Percentiles rank a stretch among this genome's conserved stretches.
phyloP scores from a whole-genome alignment of 2,888 invertebrate genomes.

The Lysandra coridon region DNA sequence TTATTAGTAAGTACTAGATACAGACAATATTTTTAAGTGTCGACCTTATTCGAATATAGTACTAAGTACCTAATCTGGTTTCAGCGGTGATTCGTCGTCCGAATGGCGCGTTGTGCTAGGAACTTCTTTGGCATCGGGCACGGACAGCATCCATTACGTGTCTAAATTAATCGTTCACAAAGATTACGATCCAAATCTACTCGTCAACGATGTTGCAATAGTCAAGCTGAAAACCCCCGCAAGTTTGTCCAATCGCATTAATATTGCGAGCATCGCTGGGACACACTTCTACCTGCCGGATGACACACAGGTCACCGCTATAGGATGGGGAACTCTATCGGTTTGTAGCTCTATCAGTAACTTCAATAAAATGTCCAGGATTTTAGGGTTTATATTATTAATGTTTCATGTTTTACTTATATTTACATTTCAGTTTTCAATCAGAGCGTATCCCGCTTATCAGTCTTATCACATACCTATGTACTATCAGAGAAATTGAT shows the following conservation, averaged over 20 bases:
- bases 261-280: constrained; percentile 48
- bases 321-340: constrained; percentile 53
- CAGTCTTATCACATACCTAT: no score
- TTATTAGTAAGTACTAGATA: constrained; percentile 48
- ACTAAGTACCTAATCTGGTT: background rate
- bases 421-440: no score
- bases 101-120: constrained; percentile 53
- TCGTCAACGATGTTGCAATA: constrained; percentile 46
- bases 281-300: constrained; percentile 45
- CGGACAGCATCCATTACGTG: constrained; percentile 42
- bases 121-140: constrained; percentile 36
- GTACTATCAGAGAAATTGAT: no score
- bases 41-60: background rate
- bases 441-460: no score
- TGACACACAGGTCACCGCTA: constrained; percentile 41
- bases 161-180: constrained; percentile 40
- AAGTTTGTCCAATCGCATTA: constrained; percentile 38
- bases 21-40: background rate
- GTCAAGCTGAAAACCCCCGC: constrained; percentile 42
- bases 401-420: no score
- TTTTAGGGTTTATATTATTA: no score
- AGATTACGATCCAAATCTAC: constrained; percentile 35
- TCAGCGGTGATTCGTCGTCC: constrained; percentile 48
- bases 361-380: background rate
- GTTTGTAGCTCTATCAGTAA: constrained; percentile 43